Evolutionary conservation across 1,140 invertebrate genomes (phyloP).

Genomic region (Akabosia matsudoensis): DNA sequence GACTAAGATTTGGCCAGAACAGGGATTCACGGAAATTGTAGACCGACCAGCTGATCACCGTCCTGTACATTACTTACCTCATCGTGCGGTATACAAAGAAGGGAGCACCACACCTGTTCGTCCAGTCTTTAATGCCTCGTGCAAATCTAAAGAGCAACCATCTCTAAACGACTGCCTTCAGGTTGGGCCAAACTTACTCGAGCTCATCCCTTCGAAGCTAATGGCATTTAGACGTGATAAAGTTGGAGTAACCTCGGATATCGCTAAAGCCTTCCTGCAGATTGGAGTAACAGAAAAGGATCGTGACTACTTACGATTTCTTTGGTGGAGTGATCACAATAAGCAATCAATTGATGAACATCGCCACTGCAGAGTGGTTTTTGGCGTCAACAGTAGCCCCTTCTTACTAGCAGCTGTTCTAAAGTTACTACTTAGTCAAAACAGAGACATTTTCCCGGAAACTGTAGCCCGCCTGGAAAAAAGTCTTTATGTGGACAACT

Average conservation of each 20-base stretch:
- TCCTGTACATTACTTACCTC: neutral
- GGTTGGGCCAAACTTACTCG: conserved; percentile 51
- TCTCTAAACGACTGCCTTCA: conserved; percentile 51
- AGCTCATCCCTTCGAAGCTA: conserved; percentile 50
- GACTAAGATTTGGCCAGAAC: conserved; percentile 26
- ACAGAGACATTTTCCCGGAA: neutral
- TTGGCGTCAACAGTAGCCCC: conserved; percentile 49
- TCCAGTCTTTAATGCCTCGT: conserved; percentile 39
- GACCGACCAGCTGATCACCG: neutral
- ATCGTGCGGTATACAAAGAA: neutral
- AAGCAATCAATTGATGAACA: neutral
- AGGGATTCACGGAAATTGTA: conserved; percentile 40
- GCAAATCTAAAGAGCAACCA: conserved; percentile 39
- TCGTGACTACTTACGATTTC: conserved; percentile 49
- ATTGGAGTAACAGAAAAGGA: conserved; percentile 48
- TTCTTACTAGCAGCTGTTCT: conserved; percentile 49
- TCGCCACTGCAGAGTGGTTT: conserved; percentile 40
- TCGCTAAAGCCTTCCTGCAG: conserved; percentile 52
- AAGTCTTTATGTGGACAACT: conserved; percentile 47
- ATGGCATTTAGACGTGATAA: conserved; percentile 49
- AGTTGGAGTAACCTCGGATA: conserved; percentile 51
- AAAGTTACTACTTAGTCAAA: neutral
- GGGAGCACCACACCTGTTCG: neutral
- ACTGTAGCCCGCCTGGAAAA: conserved; percentile 29
- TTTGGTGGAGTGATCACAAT: conserved; percentile 47